Evolutionary conservation across 2,113 vertebrate genomes (phyloP), one percentile per base, ranked within the genome.

Genomic region (Callopanchax toddi): DNA sequence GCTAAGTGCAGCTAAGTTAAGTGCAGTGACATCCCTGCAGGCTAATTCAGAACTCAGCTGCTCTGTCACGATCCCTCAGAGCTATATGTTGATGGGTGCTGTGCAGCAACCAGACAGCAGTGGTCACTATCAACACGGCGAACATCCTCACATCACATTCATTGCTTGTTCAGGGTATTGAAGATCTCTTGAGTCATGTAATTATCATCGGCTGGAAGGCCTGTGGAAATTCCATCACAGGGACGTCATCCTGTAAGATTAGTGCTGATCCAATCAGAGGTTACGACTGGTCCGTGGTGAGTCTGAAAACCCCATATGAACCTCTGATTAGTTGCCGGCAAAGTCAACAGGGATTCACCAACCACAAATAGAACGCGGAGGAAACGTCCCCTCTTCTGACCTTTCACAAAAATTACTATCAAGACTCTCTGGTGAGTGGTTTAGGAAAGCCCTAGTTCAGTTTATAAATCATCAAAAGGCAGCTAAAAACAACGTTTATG

Each of bases 361-460:
- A 71, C 82, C 74, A 75, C 61, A 81, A 82, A 87, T 84, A 83
- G 84, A 81, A 65, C n/a, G 48, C 36, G 72, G 25, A 81, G 69
- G 83, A 80, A 78, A 62, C 66, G 71, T 72, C 56, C 49, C 44
- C 74, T 67, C 45, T 25, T 36, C 49, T 81, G 82, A 80, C 75
- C 76, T 79, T 85, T 81, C 51, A 32, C 65, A 21, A 55, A 66
- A 59, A 72, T 53, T 34, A 55, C 29, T 32, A 56, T 46, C 29
- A 32, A 32, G 25, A 66, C 60, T 60, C 34, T 29, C 12, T 64
- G 46, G 49, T 11, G 32, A 60, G 15, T 6, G 59, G 53, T 32
- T 32, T 32, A 32, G 2, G 29, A 32, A 32, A 32, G 29, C 29
- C 29, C 29, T 32, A 32, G 10, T 7, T 1, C 29, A 32, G 29